Base-by-base conservation (phyloP, 2,888 invertebrate genomes). In the Pammene aurita region DNA sequence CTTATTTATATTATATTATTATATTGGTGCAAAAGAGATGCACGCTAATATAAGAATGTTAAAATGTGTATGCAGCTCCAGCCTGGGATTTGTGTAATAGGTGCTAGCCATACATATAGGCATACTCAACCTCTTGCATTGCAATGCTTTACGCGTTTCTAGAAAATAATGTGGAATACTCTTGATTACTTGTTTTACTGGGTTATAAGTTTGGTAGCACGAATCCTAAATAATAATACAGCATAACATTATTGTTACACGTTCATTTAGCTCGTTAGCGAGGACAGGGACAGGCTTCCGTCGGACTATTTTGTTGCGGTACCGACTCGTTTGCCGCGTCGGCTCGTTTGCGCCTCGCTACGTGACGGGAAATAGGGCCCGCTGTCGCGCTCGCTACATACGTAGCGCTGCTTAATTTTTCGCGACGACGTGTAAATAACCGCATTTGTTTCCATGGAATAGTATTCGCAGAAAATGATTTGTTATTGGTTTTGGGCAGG, bases 291-390 rank as follows among this genome's bases (percentile, higher is more conserved):
- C 71, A 50, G 64, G 67, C 72, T 73, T 73, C 73, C 72, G 71
- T 57, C 56, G 46, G 64, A 70, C 70, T 72, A 73, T 73, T 73
- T 70, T 71, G 70, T 73, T 66, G 50, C 73, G 72, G 71, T 75
- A 74, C 71, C 76, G 77, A 78, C 80, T 82, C 83, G 80, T 83
- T 81, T 80, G 80, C 73, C 78, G 76, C 76, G 76, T 75, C 70
- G 61, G 44, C 80, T 83, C 83, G 84, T 85, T 84, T 82, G 84
- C 76, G 79, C 77, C 77, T 78, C 73, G 70, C 78, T 81, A 85
- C 84, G 85, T 85, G 85, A 84, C 84, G 76, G 78, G 80, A 84
- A 85, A 82, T 81, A 82, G 82, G 84, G 80, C 75, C n/a, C n/a
- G n/a, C n/a, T n/a, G n/a, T n/a, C n/a, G n/a, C 75, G 73, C 77